Evolutionary conservation across 2,888 invertebrate genomes (phyloP), one percentile per base, ranked within the genome.

Genomic region (Pimpla rufipes): DNA sequence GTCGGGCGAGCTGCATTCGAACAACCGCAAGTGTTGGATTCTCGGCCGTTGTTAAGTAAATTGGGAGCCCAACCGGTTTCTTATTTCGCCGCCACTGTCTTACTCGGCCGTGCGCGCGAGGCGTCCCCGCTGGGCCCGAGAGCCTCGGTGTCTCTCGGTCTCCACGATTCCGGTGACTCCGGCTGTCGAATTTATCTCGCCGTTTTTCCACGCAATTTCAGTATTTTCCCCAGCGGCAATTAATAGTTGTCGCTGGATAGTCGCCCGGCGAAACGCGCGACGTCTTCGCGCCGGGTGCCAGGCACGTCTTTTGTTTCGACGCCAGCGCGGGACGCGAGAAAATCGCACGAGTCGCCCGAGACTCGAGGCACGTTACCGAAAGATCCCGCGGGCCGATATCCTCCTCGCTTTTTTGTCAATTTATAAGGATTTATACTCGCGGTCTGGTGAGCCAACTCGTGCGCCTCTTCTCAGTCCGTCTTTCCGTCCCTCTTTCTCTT

Each of bases 1-100:
- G 78, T 62, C 62, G 35, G 67, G 75, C 47, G 59, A 81, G 75
- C 75, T 81, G 84, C 85, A 84, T 86, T 86, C 87, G 89, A 88
- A 91, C 91, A 92, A 89, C 90, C 92, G 91, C 90, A 92, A 93
- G 92, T 93, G 92, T 92, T 92, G 93, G 90, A 93, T 93, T 93
- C 93, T 90, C 93, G 90, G 89, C 88, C 91, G 93, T 93, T 93
- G 93, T 93, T 93, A 93, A 93, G 93, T 93, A 93, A 93, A 93
- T 93, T 93, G 93, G 93, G 90, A 91, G 89, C 81, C 81, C 89
- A 93, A 93, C 93, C 93, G 93, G 93, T 93, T 93, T 92, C 92
- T 92, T 90, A 92, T 93, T 91, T 92, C 91, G 92, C 91, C 90
- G 92, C 91, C 93, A 92, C 93, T 91, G 93, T 92, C 91, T 92